Conservation (phyloP, 2,797 vertebrate genomes). For the Siniperca obscura region DNA sequence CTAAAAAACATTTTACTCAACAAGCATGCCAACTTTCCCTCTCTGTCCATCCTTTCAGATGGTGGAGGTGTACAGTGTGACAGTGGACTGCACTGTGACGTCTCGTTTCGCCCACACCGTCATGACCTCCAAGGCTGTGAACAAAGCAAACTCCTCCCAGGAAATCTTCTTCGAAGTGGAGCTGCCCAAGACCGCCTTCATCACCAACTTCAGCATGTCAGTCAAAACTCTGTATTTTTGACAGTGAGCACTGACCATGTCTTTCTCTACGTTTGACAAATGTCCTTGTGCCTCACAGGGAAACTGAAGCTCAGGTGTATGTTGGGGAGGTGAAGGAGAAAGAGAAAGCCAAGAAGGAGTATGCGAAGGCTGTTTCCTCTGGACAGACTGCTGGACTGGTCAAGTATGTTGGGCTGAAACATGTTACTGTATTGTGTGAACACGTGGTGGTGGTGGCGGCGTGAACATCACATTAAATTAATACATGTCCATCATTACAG, state of each 20-base stretch:
- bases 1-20: not conserved
- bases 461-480: not conserved
- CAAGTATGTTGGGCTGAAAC: conserved; percentile 80
- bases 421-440: not conserved
- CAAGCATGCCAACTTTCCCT: not conserved
- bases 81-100: conserved; percentile 88
- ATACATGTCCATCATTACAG: conserved; percentile 63
- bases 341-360: conserved; percentile 89
- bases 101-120: conserved; percentile 92
- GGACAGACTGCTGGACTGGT: conserved; percentile 92
- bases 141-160: conserved; percentile 86
- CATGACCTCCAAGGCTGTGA: conserved; percentile 90
- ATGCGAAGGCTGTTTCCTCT: conserved; percentile 88
- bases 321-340: conserved; percentile 91
- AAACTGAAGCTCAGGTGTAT: conserved; percentile 86
- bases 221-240: conserved; percentile 73
- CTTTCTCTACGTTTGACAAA: not conserved
- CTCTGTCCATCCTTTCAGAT: conserved; percentile 62
- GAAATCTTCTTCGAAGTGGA: conserved; percentile 92
- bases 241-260: not conserved
- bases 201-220: conserved; percentile 95
- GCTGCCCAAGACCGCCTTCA: conserved; percentile 94
- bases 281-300: conserved; percentile 79
- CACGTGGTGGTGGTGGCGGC: not conserved
- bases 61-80: conserved; percentile 83